phyloP scores from a whole-genome alignment of 2,888 invertebrate genomes.

The Trypoxylon attenuatum region DNA sequence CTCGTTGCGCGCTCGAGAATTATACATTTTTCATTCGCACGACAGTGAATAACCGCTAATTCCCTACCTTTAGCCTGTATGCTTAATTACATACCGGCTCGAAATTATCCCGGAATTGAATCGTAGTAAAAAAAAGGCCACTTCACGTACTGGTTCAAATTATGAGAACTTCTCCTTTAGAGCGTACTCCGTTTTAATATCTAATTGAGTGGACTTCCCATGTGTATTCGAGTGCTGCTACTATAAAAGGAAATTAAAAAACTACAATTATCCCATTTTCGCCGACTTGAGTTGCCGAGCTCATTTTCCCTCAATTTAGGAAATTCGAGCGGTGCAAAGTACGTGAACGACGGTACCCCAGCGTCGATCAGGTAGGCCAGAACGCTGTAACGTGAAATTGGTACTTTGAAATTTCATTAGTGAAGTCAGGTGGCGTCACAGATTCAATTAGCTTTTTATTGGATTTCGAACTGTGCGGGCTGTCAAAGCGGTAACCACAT shows the following conservation, averaged over 20 bases:
- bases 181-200: too few species aligned
- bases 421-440: constrained; percentile 74
- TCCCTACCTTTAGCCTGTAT: too few species aligned
- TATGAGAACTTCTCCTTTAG: too few species aligned
- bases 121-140: too few species aligned
- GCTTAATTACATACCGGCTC: too few species aligned
- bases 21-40: too few species aligned
- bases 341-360: constrained; percentile 53
- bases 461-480: constrained; percentile 73
- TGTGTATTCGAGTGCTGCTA: neutral
- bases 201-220: too few species aligned
- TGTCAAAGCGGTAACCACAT: constrained; percentile 70
- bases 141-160: too few species aligned
- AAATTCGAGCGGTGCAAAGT: constrained; percentile 57
- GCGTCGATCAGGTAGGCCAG: constrained; percentile 56
- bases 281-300: constrained; percentile 38
- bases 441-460: constrained; percentile 74
- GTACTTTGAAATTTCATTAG: constrained; percentile 74
- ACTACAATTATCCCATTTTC: constrained; percentile 43
- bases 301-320: constrained; percentile 66
- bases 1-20: too few species aligned
- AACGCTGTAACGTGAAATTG: constrained; percentile 72
- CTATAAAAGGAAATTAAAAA: neutral
- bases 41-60: too few species aligned
- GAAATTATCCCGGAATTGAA: too few species aligned